phyloP scores from a whole-genome alignment of 2,797 vertebrate genomes.

The Thunnus albacares region DNA sequence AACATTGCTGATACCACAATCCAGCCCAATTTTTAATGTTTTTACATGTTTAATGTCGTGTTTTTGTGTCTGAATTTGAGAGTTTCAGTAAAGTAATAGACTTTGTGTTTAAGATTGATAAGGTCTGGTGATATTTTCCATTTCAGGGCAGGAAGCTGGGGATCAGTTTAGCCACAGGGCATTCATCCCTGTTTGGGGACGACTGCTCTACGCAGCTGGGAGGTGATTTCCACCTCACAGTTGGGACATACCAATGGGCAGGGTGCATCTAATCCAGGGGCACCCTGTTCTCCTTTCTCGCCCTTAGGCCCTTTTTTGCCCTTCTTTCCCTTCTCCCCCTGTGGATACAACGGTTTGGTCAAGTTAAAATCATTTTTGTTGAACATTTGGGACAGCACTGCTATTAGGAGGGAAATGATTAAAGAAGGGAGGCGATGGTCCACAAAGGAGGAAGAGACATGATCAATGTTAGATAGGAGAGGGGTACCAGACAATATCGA shows the following conservation, averaged over 20 bases:
- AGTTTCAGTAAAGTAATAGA: neutral
- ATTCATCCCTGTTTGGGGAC: conserved; percentile 83
- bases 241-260: conserved; percentile 99
- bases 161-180: conserved; percentile 74
- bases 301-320: conserved; percentile 99
- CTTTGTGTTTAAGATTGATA: conserved; percentile 18
- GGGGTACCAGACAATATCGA: conserved; percentile 75
- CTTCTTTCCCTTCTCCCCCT: conserved; percentile 99
- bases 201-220: conserved; percentile 76
- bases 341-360: conserved; percentile 96
- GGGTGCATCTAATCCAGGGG: conserved; percentile 99
- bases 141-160: conserved; percentile 41
- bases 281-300: conserved; percentile 99
- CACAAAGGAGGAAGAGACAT: conserved; percentile 75
- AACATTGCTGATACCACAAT: conserved; percentile 64
- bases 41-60: conserved; percentile 5
- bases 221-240: conserved; percentile 83
- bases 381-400: conserved; percentile 65
- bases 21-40: conserved; percentile 27
- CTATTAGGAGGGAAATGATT: conserved; percentile 75
- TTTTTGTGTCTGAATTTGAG: conserved; percentile 28
- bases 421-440: conserved; percentile 74
- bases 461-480: conserved; percentile 85
- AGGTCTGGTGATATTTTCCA: conserved; percentile 19
- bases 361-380: conserved; percentile 83